phyloP scores from a whole-genome alignment of 2,113 vertebrate species.

The Microtus ochrogaster region DNA sequence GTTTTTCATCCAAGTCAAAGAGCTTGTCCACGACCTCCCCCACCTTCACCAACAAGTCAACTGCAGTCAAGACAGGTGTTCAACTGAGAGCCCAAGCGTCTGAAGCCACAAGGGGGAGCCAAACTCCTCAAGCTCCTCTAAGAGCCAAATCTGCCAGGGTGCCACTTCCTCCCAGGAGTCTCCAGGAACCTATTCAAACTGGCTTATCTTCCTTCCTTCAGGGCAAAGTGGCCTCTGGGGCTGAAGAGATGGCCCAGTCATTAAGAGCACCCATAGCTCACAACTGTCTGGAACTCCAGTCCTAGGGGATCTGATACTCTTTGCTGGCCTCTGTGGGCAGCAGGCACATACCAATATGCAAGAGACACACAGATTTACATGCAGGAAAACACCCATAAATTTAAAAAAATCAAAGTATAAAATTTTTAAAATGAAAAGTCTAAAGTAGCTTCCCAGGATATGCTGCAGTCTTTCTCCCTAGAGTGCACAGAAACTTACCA shows the following conservation, averaged over 20 bases:
- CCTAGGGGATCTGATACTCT: background rate
- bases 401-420: background rate
- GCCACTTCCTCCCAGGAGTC: background rate
- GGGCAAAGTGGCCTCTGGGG: background rate
- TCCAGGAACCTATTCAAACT: background rate
- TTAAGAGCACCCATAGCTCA: background rate
- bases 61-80: conserved; percentile 81
- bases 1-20: conserved; percentile 96
- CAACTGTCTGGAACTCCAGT: background rate
- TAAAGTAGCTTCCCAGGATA: background rate
- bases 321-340: background rate
- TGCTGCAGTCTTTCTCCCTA: background rate
- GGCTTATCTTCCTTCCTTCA: background rate
- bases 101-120: background rate
- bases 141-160: background rate
- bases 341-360: background rate
- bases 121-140: conserved; percentile 27
- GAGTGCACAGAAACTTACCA: conserved; percentile 84
- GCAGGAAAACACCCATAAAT: background rate
- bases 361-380: background rate
- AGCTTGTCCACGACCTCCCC: conserved; percentile 97
- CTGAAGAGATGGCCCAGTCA: background rate
- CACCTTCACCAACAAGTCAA: conserved; percentile 94
- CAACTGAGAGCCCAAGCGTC: conserved; percentile 28
- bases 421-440: background rate